A percentile compares a stretch with the other conserved stretches of the same genome.
These are phyloP conservation scores for Poecilus cupreus DNA, from an alignment of 2,888 invertebrate species.

Conservation along the genomic window DNA sequence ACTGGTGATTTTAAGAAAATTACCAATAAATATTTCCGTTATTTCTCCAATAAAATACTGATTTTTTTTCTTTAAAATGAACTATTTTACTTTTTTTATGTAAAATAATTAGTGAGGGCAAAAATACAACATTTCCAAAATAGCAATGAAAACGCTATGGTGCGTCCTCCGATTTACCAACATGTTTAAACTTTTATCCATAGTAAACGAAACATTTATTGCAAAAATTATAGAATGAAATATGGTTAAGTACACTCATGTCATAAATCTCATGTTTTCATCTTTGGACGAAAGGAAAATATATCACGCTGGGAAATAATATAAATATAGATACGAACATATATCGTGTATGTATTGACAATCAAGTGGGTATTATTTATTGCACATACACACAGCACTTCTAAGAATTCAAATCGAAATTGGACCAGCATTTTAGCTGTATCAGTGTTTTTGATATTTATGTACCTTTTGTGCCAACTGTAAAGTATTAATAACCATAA, in stretches of 20 bases:
- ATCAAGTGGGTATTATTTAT: constrained; percentile 29
- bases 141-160: too few relatives aligned
- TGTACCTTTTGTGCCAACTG: neutral
- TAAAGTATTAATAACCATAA: neutral
- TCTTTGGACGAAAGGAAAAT: constrained; percentile 4
- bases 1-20: too few relatives aligned
- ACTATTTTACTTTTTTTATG: too few relatives aligned
- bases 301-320: neutral
- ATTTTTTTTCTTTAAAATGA: too few relatives aligned
- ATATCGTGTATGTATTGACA: neutral
- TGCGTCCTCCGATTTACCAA: too few relatives aligned
- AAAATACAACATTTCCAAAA: too few relatives aligned
- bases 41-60: too few relatives aligned
- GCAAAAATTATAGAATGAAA: neutral
- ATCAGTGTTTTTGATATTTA: constrained; percentile 10
- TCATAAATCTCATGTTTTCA: constrained; percentile 5
- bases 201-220: too few relatives aligned
- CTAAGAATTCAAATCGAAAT: constrained; percentile 12
- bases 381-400: neutral
- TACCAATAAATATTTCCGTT: too few relatives aligned
- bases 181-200: too few relatives aligned
- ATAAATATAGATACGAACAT: neutral
- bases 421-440: constrained; percentile 8
- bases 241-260: neutral
- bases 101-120: too few relatives aligned